Percentiles rank a stretch among this genome's conserved stretches.
Conservation (phyloP, 2,888 invertebrate species). For the Scelioninae gen. 1 region DNA sequence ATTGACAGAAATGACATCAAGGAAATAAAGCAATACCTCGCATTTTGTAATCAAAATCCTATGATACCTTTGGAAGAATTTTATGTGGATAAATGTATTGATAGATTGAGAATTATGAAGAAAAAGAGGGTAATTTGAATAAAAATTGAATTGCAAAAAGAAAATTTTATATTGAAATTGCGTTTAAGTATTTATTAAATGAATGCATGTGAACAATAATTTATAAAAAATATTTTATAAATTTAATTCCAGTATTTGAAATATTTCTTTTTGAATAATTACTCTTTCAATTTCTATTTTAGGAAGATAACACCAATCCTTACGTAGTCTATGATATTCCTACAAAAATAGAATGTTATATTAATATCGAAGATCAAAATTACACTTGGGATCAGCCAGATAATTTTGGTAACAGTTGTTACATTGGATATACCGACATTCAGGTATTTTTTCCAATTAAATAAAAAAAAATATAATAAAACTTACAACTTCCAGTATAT, state of each 20-base stretch:
- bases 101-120: background rate
- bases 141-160: background rate
- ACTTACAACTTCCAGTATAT: background rate
- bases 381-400: slow-evolving; percentile 80
- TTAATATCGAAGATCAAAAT: slow-evolving; percentile 76
- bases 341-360: slow-evolving; percentile 75
- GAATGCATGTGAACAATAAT: background rate
- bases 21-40: slow-evolving; percentile 72
- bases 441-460: slow-evolving; percentile 72
- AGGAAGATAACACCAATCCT: slow-evolving; percentile 75
- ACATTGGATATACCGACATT: slow-evolving; percentile 79
- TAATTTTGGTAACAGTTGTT: slow-evolving; percentile 75
- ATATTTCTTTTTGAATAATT: too few species aligned
- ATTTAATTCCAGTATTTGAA: too few species aligned
- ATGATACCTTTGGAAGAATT: slow-evolving; percentile 30
- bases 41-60: slow-evolving; percentile 71
- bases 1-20: slow-evolving; percentile 74
- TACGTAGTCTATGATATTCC: slow-evolving; percentile 77
- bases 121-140: background rate
- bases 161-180: background rate
- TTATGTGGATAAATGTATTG: background rate
- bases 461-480: background rate
- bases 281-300: too few species aligned
- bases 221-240: too few species aligned
- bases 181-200: background rate